Base-by-base conservation (phyloP, 2,113 vertebrate genomes). In the Erythrolamprus reginae region DNA sequence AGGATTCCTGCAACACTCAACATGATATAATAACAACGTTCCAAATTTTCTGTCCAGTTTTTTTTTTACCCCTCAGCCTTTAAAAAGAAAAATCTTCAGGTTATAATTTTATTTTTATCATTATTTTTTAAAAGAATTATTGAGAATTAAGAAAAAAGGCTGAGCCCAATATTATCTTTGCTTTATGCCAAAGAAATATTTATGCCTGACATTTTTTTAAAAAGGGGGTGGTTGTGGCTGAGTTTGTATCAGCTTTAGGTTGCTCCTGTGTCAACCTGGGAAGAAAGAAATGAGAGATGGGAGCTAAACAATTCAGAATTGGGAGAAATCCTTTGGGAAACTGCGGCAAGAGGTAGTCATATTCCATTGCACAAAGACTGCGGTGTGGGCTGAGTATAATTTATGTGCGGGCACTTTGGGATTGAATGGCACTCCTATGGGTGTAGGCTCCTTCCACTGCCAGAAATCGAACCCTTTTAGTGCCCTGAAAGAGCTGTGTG, bases 401-500 rank as follows among this genome's bases (percentile, higher is more conserved):
- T 90, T 86, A 86, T 86, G 52, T 86, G 65, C 89, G 70, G 89
- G 65, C 84, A n/a, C 84, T 53, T 52, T 53, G 84, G 56, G 58
- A 90, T n/a, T 28, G 38, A 90, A 53, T 86, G 83, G 84, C 42
- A 42, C 58, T 90, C 58, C 38, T 53, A 38, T 84, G 89, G 89
- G 84, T 90, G 48, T 52, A 53, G 58, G 58, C 58, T 77, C 33
- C 86, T 13, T 88, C 45, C 17, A 61, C 83, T 84, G 58, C 52
- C 48, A 51, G 84, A 91, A 88, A 91, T 83, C 53, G n/a, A 91
- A 87, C 8, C 53, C 70, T 83, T 84, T 91, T 88, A 90, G 90
- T 51, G 38, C 17, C 51, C 51, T 55, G 50, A 42, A 42, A 47
- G 56, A 33, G 52, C 19, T 84, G 13, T 58, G 86, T 50, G 42